phyloP scores from a whole-genome alignment of 2,888 invertebrate genomes.

The Ferdinandea cuprea region DNA sequence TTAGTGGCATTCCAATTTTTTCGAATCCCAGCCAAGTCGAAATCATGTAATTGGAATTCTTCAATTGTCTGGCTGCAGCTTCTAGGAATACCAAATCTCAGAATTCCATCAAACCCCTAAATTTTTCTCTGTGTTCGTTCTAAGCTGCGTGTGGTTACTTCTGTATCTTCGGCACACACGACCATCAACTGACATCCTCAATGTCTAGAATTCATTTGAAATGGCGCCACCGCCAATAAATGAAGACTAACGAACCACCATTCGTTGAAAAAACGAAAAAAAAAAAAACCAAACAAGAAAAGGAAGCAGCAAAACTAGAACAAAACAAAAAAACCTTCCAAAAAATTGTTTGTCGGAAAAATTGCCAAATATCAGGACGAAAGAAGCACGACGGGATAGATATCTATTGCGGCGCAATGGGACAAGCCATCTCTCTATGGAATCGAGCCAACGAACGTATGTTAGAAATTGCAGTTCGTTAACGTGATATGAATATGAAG shows the following conservation, averaged over 20 bases:
- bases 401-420: constrained; percentile 7
- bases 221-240: constrained; percentile 66
- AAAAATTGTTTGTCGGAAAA: constrained; percentile 56
- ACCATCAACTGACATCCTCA: too few relatives aligned
- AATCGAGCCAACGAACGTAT: constrained; percentile 70
- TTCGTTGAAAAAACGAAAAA: too few relatives aligned
- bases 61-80: constrained; percentile 17
- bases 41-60: neutral
- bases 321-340: neutral
- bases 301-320: constrained; percentile 16
- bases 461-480: constrained; percentile 73
- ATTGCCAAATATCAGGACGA: constrained; percentile 53
- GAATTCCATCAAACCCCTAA: constrained; percentile 18
- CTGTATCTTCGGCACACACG: too few relatives aligned
- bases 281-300: constrained; percentile 27
- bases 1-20: neutral
- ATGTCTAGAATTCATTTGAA: constrained; percentile 55
- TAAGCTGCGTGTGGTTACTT: neutral
- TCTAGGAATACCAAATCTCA: constrained; percentile 36
- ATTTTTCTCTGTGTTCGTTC: too few relatives aligned
- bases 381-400: constrained; percentile 5
- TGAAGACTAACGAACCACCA: constrained; percentile 68
- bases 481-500: constrained; percentile 73
- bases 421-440: constrained; percentile 37
- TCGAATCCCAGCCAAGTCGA: neutral